These are phyloP conservation scores for Setipinna tenuifilis DNA, from an alignment of 2,797 vertebrate species.

Conservation along the genomic window DNA sequence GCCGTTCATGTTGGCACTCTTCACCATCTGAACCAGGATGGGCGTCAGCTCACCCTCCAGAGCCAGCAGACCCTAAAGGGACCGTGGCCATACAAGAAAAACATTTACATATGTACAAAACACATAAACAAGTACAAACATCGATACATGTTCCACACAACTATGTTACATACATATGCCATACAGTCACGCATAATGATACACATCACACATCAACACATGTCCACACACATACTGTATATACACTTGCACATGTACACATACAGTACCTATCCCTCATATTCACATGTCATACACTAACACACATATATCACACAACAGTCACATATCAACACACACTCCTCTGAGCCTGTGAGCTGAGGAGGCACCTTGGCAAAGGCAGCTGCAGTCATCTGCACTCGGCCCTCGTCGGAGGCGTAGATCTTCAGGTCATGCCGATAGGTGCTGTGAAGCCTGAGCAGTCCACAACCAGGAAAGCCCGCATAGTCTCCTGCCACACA, in stretches of 20 bases:
- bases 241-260: no score
- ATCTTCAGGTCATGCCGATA: conserved; percentile 98
- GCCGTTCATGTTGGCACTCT: conserved; percentile 99
- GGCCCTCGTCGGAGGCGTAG: conserved; percentile 95
- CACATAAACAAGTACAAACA: conserved; percentile 17
- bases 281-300: no score
- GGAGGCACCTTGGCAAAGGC: conserved; percentile 92
- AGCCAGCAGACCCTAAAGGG: conserved; percentile 88
- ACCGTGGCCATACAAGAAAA: conserved; percentile 35
- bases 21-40: conserved; percentile 99
- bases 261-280: no score
- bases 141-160: not conserved
- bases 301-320: no score
- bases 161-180: not conserved
- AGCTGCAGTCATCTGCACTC: conserved; percentile 98
- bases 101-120: not conserved
- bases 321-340: no score
- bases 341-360: not conserved
- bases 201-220: not conserved
- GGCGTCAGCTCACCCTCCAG: conserved; percentile 97
- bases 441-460: conserved; percentile 95
- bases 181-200: not conserved
- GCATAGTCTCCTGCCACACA: conserved; percentile 89
- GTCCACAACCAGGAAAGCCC: conserved; percentile 94
- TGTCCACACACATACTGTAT: no score